Conservation (phyloP, 2,888 invertebrate genomes). For the Leucoptera coffeella region DNA sequence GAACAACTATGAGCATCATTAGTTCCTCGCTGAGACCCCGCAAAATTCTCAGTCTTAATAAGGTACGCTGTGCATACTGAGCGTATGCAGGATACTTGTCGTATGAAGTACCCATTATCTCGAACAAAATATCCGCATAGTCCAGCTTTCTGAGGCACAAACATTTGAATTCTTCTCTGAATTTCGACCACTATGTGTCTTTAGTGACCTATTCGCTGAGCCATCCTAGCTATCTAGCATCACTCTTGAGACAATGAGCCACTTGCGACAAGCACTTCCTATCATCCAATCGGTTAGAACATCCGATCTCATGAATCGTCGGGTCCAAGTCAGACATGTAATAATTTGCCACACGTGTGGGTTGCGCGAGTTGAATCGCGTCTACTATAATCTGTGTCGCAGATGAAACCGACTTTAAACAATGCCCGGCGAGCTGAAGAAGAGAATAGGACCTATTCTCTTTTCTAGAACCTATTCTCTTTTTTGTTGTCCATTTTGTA, state of each 20-base stretch:
- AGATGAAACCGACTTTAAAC: too few relatives aligned
- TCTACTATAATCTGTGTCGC: too few relatives aligned
- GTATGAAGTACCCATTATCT: not conserved
- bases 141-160: conserved; percentile 3
- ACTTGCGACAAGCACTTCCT: conserved; percentile 3
- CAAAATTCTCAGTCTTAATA: not conserved
- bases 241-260: conserved; percentile 3
- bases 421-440: too few relatives aligned
- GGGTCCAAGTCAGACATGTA: conserved; percentile 3
- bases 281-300: conserved; percentile 1
- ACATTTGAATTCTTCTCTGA: conserved; percentile 3
- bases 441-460: too few relatives aligned
- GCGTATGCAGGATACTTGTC: not conserved
- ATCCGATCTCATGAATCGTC: not conserved
- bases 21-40: not conserved
- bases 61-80: not conserved
- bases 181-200: conserved; percentile 4
- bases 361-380: too few relatives aligned
- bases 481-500: too few relatives aligned
- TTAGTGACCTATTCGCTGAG: conserved; percentile 1
- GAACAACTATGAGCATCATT: not conserved
- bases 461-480: too few relatives aligned
- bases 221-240: conserved; percentile 2
- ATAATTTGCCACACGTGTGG: too few relatives aligned
- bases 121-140: conserved; percentile 3